Evolutionary conservation across 1,140 invertebrate genomes (phyloP), one percentile per base, ranked within the genome.

Genomic region (Drosophila carrolli): DNA sequence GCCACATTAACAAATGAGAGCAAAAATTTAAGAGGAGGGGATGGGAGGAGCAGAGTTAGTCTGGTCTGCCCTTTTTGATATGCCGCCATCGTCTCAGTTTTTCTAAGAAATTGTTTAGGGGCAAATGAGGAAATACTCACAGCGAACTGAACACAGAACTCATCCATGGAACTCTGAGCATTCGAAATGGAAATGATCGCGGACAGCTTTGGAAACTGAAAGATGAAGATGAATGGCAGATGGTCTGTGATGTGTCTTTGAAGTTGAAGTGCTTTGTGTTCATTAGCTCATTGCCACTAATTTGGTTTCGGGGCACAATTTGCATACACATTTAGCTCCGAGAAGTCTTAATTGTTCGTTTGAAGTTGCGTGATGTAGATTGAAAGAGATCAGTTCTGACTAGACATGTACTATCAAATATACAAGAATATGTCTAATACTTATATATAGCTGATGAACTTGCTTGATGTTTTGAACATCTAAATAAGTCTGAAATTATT

Each of bases 221-320:
- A 80, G 75, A 85, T 84, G 78, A 88, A 88, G 82, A 85, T 88
- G 82, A 85, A 86, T 82, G 83, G 65, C 83, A 88, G 79, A 82
- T 82, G 82, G 47, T 78, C 61, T 68, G 55, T 43, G 57, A 71
- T 53, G 61, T 63, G 53, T 47, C 83, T 86, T 88, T 86, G 70
- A 86, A 86, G 78, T 88, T 57, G 29, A 41, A 59, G 82, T 75
- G 61, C 78, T 73, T 82, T 78, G 73, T 75, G 78, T 88, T 85
- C 78, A 88, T 86, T 82, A 82, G 82, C 83, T 78, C 74, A 70
- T 68, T 77, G 65, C 77, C 73, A 68, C 79, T 71, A 79, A 82
- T 79, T 78, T 71, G 51, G 60, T 71, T 55, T 58, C 27, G 40
- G 47, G 60, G n/a, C 47, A 57, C 8, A 51, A 53, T 65, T 38